phyloP scores from a whole-genome alignment of 2,113 vertebrate genomes.

The Fukomys damarensis region DNA sequence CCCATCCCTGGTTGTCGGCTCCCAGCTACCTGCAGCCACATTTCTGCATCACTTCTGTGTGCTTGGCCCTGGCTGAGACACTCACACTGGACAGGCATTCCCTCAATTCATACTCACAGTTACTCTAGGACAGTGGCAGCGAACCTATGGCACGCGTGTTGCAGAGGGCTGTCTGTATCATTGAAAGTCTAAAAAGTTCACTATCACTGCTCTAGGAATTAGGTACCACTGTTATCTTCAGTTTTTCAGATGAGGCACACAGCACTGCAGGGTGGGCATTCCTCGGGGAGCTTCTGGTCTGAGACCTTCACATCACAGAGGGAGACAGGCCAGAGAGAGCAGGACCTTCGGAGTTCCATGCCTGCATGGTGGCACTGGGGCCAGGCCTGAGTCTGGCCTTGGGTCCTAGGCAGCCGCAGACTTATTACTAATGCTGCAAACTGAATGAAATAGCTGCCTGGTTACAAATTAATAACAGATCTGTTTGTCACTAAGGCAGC shows the following conservation, averaged over 20 bases:
- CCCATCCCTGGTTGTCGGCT: not conserved
- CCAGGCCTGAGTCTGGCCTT: not conserved
- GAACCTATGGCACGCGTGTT: not conserved
- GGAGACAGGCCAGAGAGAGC: not conserved
- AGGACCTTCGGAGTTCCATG: not conserved
- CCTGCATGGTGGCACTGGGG: rapidly evolving
- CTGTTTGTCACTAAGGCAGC: constrained; percentile 84
- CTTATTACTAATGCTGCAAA: constrained; percentile 61
- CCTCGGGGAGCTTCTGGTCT: not conserved
- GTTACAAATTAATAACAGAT: constrained; percentile 80
- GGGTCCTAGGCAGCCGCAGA: not conserved
- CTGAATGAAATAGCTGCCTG: constrained; percentile 67
- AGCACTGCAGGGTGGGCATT: not conserved
- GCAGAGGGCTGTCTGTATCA: not conserved
- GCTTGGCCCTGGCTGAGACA: not conserved
- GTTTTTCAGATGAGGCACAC: not conserved
- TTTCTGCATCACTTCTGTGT: not conserved
- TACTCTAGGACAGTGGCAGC: not conserved
- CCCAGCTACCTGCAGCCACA: not conserved
- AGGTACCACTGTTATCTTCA: not conserved
- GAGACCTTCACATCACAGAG: not conserved
- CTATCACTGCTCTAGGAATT: not conserved
- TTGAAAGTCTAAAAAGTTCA: not conserved
- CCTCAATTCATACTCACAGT: not conserved
- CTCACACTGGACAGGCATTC: not conserved